Percentiles rank a stretch among this genome's conserved stretches.
phyloP scores from a whole-genome alignment of 2,888 invertebrate species.

The Hydriomena furcata region DNA sequence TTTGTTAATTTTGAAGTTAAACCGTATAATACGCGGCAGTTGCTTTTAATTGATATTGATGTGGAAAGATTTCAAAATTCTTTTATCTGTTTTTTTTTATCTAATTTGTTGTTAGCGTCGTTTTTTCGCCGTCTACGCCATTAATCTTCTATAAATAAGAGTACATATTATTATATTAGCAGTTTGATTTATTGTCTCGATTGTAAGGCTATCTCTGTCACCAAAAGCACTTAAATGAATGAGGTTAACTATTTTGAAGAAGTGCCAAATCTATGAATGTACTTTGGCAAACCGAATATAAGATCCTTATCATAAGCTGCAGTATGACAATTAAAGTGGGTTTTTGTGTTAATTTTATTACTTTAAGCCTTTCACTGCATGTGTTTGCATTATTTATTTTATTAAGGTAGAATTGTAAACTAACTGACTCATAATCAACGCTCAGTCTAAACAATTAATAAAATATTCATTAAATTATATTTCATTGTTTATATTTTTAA shows the following conservation, averaged over 20 bases:
- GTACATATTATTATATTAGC: conserved; percentile 9
- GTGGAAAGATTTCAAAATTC: conserved; percentile 12
- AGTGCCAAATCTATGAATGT: conserved; percentile 38
- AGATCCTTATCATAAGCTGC: conserved; percentile 37
- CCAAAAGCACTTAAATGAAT: conserved; percentile 35
- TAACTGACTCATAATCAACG: too few species aligned
- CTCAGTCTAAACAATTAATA: too few species aligned
- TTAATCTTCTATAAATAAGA: conserved; percentile 8
- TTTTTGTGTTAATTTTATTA: conserved; percentile 21
- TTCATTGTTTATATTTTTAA: too few species aligned
- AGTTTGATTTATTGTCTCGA: conserved; percentile 27
- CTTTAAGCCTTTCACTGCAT: not conserved
- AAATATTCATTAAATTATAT: too few species aligned
- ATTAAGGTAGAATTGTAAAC: too few species aligned
- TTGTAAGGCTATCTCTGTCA: conserved; percentile 31
- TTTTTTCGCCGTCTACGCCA: conserved; percentile 3
- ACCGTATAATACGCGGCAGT: conserved; percentile 26
- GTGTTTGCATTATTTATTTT: too few species aligned
- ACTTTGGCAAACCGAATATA: conserved; percentile 35
- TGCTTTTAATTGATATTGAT: conserved; percentile 23
- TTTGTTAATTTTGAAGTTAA: conserved; percentile 41
- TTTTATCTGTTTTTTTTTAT: not conserved
- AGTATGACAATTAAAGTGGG: conserved; percentile 29
- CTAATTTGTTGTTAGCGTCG: not conserved
- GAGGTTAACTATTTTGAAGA: conserved; percentile 38